Base-by-base conservation (phyloP, 2,113 vertebrate species). In the Stercorarius parasiticus region DNA sequence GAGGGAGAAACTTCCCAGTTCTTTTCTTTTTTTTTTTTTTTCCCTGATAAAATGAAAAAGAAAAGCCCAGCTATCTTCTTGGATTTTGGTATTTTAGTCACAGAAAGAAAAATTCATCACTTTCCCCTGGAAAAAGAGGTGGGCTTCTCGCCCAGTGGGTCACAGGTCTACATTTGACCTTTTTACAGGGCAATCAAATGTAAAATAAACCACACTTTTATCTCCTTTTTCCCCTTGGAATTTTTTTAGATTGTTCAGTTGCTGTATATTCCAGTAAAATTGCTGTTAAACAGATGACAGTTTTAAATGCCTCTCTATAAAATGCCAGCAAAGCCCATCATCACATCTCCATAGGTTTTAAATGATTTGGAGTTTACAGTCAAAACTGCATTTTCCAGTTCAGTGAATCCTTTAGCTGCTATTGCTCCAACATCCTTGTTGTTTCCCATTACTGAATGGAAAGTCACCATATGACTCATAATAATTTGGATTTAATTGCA, bases 321-420 rank as follows among this genome's bases (percentile, higher is more conserved):
- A 87, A 96, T 53, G 78, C 49, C 78, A 95, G 61, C 52, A 82
- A 86, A 96, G 81, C 91, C 77, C 86, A 96, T 96, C 85, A 96
- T 65, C 80, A 47, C 40, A 97, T 97, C 96, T 95, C 95, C 81
- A 59, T 96, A 96, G 97, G 84, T 76, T 97, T 97, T 49, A 79
- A 97, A 97, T 77, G 80, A 96, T 96, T 95, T 90, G 94, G 94
- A 95, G 91, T 96, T 92, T 89, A 95, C 95, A 88, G 56, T 96
- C 94, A 95, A 95, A 96, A 95, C 84, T 88, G 72, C 82, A 97
- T 97, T 97, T 96, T 97, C 96, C 92, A 97, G 91, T 94, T 98
- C 97, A 98, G 91, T 92, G 50, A 97, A 86, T 98, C 95, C 93
- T 92, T 80, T 92, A 13, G 53, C 95, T 97, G 93, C 10, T 42